Base-by-base conservation (phyloP, 2,113 vertebrate genomes). In the Piaya cayana region DNA sequence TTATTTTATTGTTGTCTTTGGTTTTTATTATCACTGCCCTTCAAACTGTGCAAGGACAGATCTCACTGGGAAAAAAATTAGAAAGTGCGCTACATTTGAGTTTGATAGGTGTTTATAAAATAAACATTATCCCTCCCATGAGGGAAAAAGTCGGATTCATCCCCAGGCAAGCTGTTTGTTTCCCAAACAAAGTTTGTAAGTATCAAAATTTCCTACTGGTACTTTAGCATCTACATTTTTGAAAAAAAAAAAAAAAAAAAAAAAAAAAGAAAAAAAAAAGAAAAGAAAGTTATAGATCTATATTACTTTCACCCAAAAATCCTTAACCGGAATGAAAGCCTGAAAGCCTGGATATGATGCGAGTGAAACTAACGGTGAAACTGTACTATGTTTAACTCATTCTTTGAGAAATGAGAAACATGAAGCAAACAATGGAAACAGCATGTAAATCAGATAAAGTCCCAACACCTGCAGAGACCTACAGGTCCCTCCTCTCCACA, bases 81-180 rank as follows among this genome's bases (percentile, higher is more conserved):
- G 29, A 32, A 72, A 94, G 79, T 75, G 82, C 7, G 2, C 72
- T 84, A 88, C 90, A 89, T 89, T 82, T 88, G 70, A 88, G 86
- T 91, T 81, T 72, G 76, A 69, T 90, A 90, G 77, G 70, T 94
- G 89, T 97, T 97, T 96, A 94, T 95, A 93, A 94, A 92, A 94
- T 52, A 95, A 96, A 87, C 71, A 75, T 91, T 47, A 63, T 69
- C 53, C 71, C 59, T 95, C 95, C 84, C 95, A 87, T 52, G 79
- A 82, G 65, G 52, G 20, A 95, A 58, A 91, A 88, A 77, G 58
- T 92, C 85, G 71, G 91, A 76, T 91, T 79, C 52, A 91, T 88
- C 77, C 88, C 75, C 69, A 74, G 81, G 92, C 88, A 94, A 91
- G 50, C 85, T 88, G 68, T 93, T n/a, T 96, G 92, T 53, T 92